Base-by-base conservation (phyloP, 1,140 invertebrate species). In the Bradysia coprophila region DNA sequence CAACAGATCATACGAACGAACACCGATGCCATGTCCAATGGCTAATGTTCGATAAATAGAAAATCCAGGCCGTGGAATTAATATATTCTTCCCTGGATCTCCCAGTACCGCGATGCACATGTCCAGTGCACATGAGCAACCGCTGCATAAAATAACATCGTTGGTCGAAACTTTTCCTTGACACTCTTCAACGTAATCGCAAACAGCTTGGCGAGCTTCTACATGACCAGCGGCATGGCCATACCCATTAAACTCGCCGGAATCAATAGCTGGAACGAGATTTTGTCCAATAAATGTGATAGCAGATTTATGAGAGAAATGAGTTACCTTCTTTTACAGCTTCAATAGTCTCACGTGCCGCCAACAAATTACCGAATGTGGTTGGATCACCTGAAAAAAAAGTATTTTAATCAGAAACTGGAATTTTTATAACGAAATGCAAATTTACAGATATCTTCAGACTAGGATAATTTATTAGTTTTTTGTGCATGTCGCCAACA, bases 51-150 rank as follows among this genome's bases (percentile, higher is more conserved):
- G 75, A 63, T 97, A 96, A 5, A 38, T 38, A 9, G 36, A 38
- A 20, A 38, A 38, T 4, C 36, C 92, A 13, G 92, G 93, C 43
- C 79, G 64, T 2, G 92, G 92, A 40, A 95, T 77, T 4, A 96
- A 62, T 51, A 97, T 85, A 61, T 91, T 93, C 57, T 92, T 72
- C 36, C 85, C 88, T 13, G 73, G 66, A 54, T 81, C 74, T 8
- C 83, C 87, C 20, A 96, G 53, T 1, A 73, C 84, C 11, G 78
- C 76, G 48, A 97, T 90, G 51, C 82, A 84, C 18, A 94, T 57
- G 53, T 96, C 91, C 42, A 97, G 65, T 1, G 92, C 85, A 52
- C 85, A 81, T 1, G 90, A 94, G 57, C 88, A 92, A 36, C 92
- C 91, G 56, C 84, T 90, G 54, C 86, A 87, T 38, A 96, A 64